Evolutionary conservation across 2,797 vertebrate genomes (phyloP).

Genomic region (Argya squamiceps): DNA sequence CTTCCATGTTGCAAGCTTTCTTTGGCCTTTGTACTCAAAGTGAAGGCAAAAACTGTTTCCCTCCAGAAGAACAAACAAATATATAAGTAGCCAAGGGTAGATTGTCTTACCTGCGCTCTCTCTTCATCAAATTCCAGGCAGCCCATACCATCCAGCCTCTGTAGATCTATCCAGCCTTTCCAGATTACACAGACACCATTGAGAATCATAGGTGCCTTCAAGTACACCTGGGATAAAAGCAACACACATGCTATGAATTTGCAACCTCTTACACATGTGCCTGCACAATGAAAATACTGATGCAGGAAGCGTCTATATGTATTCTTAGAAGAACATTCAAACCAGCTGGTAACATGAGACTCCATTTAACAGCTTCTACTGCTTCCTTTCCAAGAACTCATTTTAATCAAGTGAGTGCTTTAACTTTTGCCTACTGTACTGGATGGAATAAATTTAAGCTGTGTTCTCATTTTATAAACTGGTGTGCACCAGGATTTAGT

Average conservation of each 20-base stretch:
- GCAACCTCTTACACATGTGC: not conserved
- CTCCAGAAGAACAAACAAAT: not conserved
- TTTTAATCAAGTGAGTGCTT: conserved; percentile 24
- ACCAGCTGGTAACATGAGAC: conserved; percentile 41
- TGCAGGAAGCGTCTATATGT: not conserved
- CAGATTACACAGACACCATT: conserved; percentile 98
- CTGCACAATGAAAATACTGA: not conserved
- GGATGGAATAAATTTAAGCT: conserved; percentile 28
- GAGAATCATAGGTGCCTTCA: conserved; percentile 98
- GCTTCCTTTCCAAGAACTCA: conserved; percentile 25
- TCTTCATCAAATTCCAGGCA: conserved; percentile 97
- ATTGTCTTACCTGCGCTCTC: conserved; percentile 89
- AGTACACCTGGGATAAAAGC: conserved; percentile 84
- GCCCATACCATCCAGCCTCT: conserved; percentile 97
- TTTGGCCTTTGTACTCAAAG: not conserved
- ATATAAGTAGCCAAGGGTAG: not conserved
- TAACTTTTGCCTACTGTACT: conserved; percentile 11
- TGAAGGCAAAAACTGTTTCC: not conserved
- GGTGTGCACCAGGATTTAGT: not conserved
- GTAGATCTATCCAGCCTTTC: conserved; percentile 98
- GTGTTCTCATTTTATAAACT: not conserved
- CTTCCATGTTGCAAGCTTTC: not conserved
- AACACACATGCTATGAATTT: not conserved
- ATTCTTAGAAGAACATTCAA: conserved; percentile 36
- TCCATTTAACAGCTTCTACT: conserved; percentile 20